A percentile compares a stretch with the other conserved stretches of the same genome.
Conservation (phyloP, 1,140 invertebrate species). For the Drosophila melanica region DNA sequence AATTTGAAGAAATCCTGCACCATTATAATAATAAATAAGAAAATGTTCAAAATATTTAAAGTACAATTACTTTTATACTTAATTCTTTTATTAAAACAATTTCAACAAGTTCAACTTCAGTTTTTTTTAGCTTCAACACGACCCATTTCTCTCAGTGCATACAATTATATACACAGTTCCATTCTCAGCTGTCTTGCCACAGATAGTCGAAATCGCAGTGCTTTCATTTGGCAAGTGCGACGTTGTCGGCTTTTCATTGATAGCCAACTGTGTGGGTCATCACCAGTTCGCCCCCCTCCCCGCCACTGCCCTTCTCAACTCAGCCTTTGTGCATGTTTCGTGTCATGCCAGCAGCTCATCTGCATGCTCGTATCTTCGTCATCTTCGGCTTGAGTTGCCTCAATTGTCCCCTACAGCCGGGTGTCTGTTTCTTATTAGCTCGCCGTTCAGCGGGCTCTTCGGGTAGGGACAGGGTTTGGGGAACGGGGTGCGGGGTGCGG, state of each 20-base stretch:
- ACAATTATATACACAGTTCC: constrained; percentile 2
- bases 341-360: constrained; percentile 69
- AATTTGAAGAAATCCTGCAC: too few relatives aligned
- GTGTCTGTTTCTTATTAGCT: constrained; percentile 82
- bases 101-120: too few relatives aligned
- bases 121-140: too few relatives aligned
- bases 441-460: neutral
- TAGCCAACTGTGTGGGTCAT: constrained; percentile 53
- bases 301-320: neutral
- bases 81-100: too few relatives aligned
- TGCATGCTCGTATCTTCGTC: constrained; percentile 76
- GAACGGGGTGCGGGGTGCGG: neutral
- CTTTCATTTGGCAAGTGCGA: constrained; percentile 61
- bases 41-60: too few relatives aligned
- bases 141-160: too few relatives aligned
- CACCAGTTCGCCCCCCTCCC: neutral
- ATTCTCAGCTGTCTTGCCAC: constrained; percentile 15
- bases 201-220: constrained; percentile 65
- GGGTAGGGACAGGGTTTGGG: too few relatives aligned
- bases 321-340: constrained; percentile 19
- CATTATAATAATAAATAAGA: too few relatives aligned
- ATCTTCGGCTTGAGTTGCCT: constrained; percentile 54
- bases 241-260: constrained; percentile 69
- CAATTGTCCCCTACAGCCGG: constrained; percentile 63
- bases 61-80: too few relatives aligned